Evolutionary conservation across 2,797 vertebrate species (phyloP), one percentile per base, ranked within the genome.

Genomic region (Megalops cyprinoides): DNA sequence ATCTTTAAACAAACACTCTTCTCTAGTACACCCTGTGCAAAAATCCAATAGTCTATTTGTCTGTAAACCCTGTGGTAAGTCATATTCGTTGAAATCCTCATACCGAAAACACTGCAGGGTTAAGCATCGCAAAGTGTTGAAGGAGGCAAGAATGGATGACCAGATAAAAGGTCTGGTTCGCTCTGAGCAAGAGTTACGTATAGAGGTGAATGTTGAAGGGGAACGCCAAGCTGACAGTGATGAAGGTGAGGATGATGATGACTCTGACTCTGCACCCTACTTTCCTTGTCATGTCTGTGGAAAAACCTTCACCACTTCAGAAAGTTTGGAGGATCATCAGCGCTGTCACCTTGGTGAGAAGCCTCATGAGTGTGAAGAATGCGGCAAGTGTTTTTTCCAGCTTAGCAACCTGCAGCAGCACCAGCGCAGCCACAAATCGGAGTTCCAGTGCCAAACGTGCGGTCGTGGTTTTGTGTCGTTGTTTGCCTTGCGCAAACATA

Each of bases 241-340:
- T 80, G 83, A 89, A 44, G 87, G 89, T 39, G 83, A 76, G 69
- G 81, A 77, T 1, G 86, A 90, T 79, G 90, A 91, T 2, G 92
- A 95, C 76, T 94, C 94, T 0, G 95, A 95, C 82, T 93, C 94
- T 3, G 95, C 94, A 0, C 94, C 94, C 1, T 95, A 95, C 85
- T 95, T 96, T 79, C 95, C 95, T 0, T 96, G 95, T 76, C 95
- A 96, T 56, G 95, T 96, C 18, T 96, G 95, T 62, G 94, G 94
- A 20, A 96, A 96, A 88, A 95, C 94, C 28, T 96, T 96, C 85
- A 69, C 89, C 55, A 95, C 94, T 9, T 95, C 92, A 4, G 94
- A 95, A 90, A 93, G 85, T 81, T 93, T 96, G 14, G 95, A 95
- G 84, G 95, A 96, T 87, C 95, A 96, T 86, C 95, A 96, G 82